A percentile compares a stretch with the other conserved stretches of the same genome.
Conservation (phyloP, 2,797 vertebrate species). For the Delichon dasypus region DNA sequence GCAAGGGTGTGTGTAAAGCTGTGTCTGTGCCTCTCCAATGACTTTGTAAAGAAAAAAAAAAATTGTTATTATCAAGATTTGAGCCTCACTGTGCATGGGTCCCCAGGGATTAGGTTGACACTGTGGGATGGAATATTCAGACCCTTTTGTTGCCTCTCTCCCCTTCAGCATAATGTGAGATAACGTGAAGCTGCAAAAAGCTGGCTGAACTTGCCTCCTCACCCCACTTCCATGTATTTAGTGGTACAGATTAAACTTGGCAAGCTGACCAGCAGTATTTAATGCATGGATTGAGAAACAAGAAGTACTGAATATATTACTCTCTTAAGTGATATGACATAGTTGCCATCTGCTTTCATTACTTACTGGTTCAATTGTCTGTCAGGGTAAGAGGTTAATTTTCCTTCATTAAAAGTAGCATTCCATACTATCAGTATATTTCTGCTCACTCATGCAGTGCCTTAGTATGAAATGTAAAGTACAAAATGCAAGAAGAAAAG, state of each 20-base stretch:
- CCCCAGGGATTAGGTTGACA: background rate
- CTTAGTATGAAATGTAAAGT: background rate
- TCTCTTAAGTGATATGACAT: background rate
- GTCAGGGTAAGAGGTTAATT: background rate
- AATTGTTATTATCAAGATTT: background rate
- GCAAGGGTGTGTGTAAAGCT: background rate
- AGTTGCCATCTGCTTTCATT: background rate
- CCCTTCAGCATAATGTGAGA: background rate
- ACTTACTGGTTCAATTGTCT: background rate
- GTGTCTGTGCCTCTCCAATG: background rate
- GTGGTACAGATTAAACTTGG: background rate
- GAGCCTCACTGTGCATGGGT: background rate
- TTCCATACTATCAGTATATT: background rate
- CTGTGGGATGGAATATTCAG: background rate
- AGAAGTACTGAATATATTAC: background rate
- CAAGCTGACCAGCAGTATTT: background rate
- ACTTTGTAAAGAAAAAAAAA: background rate
- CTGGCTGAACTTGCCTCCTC: background rate
- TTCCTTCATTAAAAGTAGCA: background rate
- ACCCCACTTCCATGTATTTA: background rate
- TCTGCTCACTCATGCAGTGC: background rate
- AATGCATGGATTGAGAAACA: background rate
- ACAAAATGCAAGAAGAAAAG: background rate
- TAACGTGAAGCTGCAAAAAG: background rate
- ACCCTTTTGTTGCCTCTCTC: background rate